phyloP scores from a whole-genome alignment of 2,888 invertebrate species.

The Drosophila trichaetosa region DNA sequence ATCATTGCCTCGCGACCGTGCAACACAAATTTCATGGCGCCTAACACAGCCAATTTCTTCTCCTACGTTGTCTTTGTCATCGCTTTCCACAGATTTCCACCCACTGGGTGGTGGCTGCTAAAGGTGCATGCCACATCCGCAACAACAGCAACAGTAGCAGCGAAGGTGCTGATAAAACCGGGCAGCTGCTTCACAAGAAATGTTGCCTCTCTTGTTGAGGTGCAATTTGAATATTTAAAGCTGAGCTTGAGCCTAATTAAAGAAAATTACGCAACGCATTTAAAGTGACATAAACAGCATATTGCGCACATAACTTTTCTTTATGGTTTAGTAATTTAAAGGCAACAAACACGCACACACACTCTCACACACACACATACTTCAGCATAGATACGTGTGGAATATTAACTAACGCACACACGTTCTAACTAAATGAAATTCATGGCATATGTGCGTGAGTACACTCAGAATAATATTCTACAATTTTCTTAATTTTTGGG shows the following conservation, averaged over 20 bases:
- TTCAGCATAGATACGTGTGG: conserved; percentile 62
- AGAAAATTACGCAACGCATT: conserved; percentile 52
- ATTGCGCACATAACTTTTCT: conserved; percentile 62
- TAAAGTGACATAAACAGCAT: conserved; percentile 64
- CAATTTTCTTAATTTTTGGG: not conserved
- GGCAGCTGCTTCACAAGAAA: conserved; percentile 4
- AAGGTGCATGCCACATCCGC: conserved; percentile 11
- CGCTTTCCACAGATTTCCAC: conserved; percentile 48
- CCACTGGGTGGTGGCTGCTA: conserved; percentile 46
- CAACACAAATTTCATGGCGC: conserved; percentile 41
- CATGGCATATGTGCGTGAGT: conserved; percentile 80
- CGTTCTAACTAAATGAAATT: conserved; percentile 76
- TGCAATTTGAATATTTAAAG: conserved; percentile 22
- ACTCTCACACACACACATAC: conserved; percentile 26
- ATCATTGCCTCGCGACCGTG: conserved; percentile 47
- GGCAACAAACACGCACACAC: conserved; percentile 52
- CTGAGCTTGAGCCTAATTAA: conserved; percentile 55
- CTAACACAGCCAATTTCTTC: conserved; percentile 9
- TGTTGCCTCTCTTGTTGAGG: conserved; percentile 9
- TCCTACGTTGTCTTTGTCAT: conserved; percentile 41
- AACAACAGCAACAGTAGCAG: not conserved
- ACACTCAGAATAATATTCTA: conserved; percentile 5
- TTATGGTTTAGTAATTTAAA: conserved; percentile 79
- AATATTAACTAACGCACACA: conserved; percentile 80
- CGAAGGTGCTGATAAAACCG: conserved; percentile 15